Conservation (phyloP, 2,113 vertebrate species). For the Rhodinocichla rosea region DNA sequence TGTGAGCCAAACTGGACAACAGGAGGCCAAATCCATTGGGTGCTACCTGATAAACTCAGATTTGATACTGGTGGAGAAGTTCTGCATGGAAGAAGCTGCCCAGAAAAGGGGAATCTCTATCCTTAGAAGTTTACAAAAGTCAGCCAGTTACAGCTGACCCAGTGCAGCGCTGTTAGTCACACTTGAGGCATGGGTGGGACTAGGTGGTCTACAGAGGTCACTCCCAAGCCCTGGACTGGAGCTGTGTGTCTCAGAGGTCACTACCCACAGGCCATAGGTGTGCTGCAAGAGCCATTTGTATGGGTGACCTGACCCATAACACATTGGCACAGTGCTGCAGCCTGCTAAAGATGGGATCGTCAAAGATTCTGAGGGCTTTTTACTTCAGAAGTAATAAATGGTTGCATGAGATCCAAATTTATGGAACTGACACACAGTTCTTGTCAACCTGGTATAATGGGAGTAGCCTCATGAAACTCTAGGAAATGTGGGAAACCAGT, state of each 20-base stretch:
- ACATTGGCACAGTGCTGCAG: not conserved
- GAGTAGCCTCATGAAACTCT: not conserved
- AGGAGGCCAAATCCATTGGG: not conserved
- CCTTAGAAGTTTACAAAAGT: not conserved
- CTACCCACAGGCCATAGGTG: fast-evolving
- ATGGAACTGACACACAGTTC: not conserved
- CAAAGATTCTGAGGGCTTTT: not conserved
- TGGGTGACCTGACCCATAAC: fast-evolving
- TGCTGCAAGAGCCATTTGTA: fast-evolving
- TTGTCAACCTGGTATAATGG: not conserved
- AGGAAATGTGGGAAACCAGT: fast-evolving
- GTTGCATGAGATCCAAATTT: not conserved
- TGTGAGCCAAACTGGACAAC: not conserved
- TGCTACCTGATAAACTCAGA: not conserved
- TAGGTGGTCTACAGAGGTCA: not conserved
- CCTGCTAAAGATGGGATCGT: not conserved
- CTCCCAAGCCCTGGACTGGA: not conserved
- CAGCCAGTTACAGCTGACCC: not conserved
- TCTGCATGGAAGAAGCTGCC: not conserved
- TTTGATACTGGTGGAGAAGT: not conserved
- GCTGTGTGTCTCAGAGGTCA: not conserved
- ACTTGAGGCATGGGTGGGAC: not conserved
- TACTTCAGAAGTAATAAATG: not conserved
- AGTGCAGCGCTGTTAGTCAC: fast-evolving
- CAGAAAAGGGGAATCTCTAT: not conserved